A percentile compares a stretch with the other conserved stretches of the same genome.
Conservation (phyloP, 2,797 vertebrate genomes). For the Spea hammondii region DNA sequence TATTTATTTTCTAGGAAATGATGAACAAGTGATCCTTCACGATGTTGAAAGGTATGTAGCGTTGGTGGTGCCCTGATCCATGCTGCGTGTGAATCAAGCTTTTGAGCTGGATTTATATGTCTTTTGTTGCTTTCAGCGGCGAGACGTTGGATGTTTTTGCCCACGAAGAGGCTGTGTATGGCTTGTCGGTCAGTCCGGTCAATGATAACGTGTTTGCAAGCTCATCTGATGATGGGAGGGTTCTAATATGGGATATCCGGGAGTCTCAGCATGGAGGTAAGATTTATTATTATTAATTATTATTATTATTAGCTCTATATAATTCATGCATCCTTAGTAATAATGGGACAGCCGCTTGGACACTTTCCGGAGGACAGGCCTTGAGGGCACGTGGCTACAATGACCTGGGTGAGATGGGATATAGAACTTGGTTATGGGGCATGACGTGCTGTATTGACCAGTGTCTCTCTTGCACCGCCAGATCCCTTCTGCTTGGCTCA, state of each 20-base stretch:
- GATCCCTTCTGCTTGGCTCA: slow-evolving; percentile 98
- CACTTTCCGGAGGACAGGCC: too few relatives aligned
- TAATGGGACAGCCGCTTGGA: too few relatives aligned
- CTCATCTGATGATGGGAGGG: slow-evolving; percentile 93
- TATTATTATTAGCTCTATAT: too few relatives aligned
- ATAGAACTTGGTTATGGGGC: too few relatives aligned
- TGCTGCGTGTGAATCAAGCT: background rate
- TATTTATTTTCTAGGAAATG: slow-evolving; percentile 80
- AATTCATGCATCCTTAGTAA: too few relatives aligned
- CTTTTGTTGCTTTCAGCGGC: slow-evolving; percentile 68
- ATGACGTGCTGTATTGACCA: too few relatives aligned
- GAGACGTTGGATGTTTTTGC: slow-evolving; percentile 95
- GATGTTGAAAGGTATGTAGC: slow-evolving; percentile 87
- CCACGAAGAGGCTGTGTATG: slow-evolving; percentile 95
- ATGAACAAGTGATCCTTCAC: slow-evolving; percentile 98
- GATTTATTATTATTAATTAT: background rate
- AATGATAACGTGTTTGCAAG: slow-evolving; percentile 98
- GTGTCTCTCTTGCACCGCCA: slow-evolving; percentile 59
- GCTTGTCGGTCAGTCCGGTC: slow-evolving; percentile 93
- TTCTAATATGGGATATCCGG: slow-evolving; percentile 97
- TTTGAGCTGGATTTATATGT: background rate
- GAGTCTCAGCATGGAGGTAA: slow-evolving; percentile 92
- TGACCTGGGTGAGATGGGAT: too few relatives aligned
- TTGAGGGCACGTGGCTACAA: too few relatives aligned
- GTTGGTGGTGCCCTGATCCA: background rate